phyloP scores from a whole-genome alignment of 2,888 invertebrate species.

The Ischnus inquisitorius region DNA sequence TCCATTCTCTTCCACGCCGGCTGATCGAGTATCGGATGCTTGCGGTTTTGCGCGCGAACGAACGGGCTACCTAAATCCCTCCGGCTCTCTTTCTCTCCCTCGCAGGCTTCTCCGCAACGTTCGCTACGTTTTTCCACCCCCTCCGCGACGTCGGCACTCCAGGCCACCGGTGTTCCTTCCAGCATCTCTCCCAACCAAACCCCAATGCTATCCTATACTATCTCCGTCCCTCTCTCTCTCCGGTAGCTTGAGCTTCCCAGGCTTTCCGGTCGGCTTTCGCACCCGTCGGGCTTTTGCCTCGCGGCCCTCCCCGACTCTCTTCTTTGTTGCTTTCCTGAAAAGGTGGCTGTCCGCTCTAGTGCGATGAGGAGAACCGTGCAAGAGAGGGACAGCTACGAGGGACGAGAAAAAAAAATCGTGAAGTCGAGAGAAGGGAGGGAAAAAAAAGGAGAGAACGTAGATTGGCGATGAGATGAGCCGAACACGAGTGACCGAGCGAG shows the following conservation, averaged over 20 bases:
- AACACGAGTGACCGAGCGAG: slow-evolving; percentile 41
- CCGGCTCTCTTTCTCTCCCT: slow-evolving; percentile 39
- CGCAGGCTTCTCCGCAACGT: slow-evolving; percentile 12
- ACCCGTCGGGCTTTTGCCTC: slow-evolving; percentile 65
- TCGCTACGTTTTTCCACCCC: slow-evolving; percentile 56
- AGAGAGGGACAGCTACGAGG: slow-evolving; percentile 4
- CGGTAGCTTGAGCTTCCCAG: slow-evolving; percentile 46
- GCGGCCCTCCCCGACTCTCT: slow-evolving; percentile 56
- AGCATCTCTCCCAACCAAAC: slow-evolving; percentile 47
- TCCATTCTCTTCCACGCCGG: slow-evolving; percentile 65
- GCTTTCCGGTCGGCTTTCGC: slow-evolving; percentile 60
- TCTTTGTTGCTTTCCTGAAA: slow-evolving; percentile 73
- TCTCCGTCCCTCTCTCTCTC: background rate
- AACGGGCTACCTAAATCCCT: slow-evolving; percentile 71
- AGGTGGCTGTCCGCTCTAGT: slow-evolving; percentile 69
- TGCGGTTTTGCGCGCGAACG: slow-evolving; percentile 73
- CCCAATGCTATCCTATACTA: slow-evolving; percentile 38
- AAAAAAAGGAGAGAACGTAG: slow-evolving; percentile 26
- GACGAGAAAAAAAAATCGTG: slow-evolving; percentile 10
- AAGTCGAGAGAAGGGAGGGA: slow-evolving; percentile 23
- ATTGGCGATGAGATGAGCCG: slow-evolving; percentile 28
- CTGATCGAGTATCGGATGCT: slow-evolving; percentile 75
- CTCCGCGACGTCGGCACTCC: slow-evolving; percentile 60
- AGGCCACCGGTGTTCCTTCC: slow-evolving; percentile 26
- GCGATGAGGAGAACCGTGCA: slow-evolving; percentile 52